Base-by-base conservation (phyloP, 2,888 invertebrate genomes). In the Catocala fraxini region DNA sequence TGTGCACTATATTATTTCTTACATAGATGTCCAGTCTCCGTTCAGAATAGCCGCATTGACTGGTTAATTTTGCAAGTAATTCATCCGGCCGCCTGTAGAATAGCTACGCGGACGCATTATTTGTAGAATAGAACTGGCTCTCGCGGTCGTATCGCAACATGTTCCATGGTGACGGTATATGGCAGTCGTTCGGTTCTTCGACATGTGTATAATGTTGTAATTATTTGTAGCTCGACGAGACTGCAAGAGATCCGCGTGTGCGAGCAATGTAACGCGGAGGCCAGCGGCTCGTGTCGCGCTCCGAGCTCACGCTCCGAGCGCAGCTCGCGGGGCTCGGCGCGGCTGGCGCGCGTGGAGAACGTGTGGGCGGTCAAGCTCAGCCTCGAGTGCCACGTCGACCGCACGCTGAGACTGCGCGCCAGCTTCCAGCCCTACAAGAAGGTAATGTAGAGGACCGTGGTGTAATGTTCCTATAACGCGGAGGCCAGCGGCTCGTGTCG, bases 191-290 rank as follows among this genome's bases (percentile, higher is more conserved):
- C 25, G 4, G 25, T 25, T 25, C 15, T 9, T 9, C 6, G 10
- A 39, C 6, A 39, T 39, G 5, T 5, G 39, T 39, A 39, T 9
- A 39, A 10, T 39, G 39, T 45, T 51, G 10, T 34, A 42, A 7
- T 25, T 35, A 33, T 48, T 33, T 46, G 42, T 39, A 92, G 92
- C 63, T 88, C 93, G 6, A 52, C 84, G 41, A 92, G 90, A 68
- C 81, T 91, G 1, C 91, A 89, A 54, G 89, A 91, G 13, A 86
- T 92, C 46, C 89, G 89, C 0, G 85, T 93, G 0, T 94, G 94
- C 73, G 90, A 92, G 0, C 85, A 84, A 15, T 89, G 90, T 75
- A 89, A 84, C 43, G 86, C 84, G 58, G 90, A 86, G 13, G 68
- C 83, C 0, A 65, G 78, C 0, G 85, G 85, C 46, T 82, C 79